These are phyloP conservation scores for Ophion slaviceki DNA, from an alignment of 2,888 invertebrate genomes.

Conservation along the genomic window DNA sequence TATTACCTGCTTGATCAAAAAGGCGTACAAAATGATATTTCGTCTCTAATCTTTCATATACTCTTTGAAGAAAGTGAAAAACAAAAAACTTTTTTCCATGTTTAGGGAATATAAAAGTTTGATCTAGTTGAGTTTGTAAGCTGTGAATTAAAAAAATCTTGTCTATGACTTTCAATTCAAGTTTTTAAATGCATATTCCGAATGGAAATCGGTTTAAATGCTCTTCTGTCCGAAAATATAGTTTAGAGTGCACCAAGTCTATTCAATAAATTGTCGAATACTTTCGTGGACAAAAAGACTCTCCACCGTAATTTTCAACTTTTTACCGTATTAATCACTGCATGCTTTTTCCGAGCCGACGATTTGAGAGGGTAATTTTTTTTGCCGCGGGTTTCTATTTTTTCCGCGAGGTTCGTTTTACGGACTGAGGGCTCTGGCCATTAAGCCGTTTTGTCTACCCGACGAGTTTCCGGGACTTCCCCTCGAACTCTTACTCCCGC, in stretches of 20 bases:
- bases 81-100: background rate
- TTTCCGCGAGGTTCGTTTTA: slow-evolving; percentile 18
- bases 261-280: slow-evolving; percentile 8
- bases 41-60: background rate
- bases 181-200: background rate
- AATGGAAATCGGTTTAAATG: background rate
- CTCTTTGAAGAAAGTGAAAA: background rate
- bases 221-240: background rate
- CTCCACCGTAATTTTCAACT: slow-evolving; percentile 12
- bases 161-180: background rate
- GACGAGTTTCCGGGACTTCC: slow-evolving; percentile 48
- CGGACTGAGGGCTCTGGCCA: slow-evolving; percentile 36
- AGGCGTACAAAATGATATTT: no score
- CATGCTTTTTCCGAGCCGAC: slow-evolving; percentile 34
- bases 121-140: background rate
- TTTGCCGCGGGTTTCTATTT: slow-evolving; percentile 4
- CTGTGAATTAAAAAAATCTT: background rate
- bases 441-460: slow-evolving; percentile 63
- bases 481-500: slow-evolving; percentile 39
- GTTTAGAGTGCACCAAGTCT: background rate
- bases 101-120: background rate
- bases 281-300: slow-evolving; percentile 12
- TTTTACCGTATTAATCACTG: slow-evolving; percentile 51
- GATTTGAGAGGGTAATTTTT: slow-evolving; percentile 8
- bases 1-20: no score